Conservation (phyloP, 2,888 invertebrate species). For the Copidosoma aretas region DNA sequence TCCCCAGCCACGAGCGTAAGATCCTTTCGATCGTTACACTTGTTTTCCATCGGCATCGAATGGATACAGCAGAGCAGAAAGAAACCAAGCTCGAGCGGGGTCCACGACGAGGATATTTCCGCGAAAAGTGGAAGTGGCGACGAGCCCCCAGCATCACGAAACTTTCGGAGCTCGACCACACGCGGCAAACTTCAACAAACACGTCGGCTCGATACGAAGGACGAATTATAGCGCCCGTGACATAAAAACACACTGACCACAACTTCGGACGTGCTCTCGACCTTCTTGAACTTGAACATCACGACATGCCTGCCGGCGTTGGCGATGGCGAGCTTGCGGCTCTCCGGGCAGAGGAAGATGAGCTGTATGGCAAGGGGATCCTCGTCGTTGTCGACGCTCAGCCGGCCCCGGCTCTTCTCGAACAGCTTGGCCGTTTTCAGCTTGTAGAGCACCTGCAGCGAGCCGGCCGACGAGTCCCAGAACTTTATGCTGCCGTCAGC, state of each 20-base stretch:
- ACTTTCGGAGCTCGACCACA: too few relatives aligned
- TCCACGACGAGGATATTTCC: too few relatives aligned
- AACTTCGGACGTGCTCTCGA: conserved; percentile 83
- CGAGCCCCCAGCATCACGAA: too few relatives aligned
- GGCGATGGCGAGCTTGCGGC: conserved; percentile 85
- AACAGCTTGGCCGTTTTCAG: conserved; percentile 94
- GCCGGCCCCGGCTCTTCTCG: conserved; percentile 73
- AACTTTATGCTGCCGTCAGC: conserved; percentile 98
- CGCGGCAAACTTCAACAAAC: too few relatives aligned
- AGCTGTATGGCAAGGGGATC: conserved; percentile 90
- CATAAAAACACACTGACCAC: conserved; percentile 66
- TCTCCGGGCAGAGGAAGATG: conserved; percentile 92
- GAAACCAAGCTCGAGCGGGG: too few relatives aligned
- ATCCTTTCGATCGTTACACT: too few relatives aligned
- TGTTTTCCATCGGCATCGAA: too few relatives aligned
- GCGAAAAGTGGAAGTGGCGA: too few relatives aligned
- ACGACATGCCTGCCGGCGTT: conserved; percentile 93
- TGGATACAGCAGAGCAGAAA: too few relatives aligned
- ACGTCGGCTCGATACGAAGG: too few relatives aligned
- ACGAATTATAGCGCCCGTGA: too few relatives aligned
- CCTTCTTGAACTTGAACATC: conserved; percentile 93
- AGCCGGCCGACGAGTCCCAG: conserved; percentile 98
- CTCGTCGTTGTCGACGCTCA: conserved; percentile 75
- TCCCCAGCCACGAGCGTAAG: too few relatives aligned
- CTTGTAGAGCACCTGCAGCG: conserved; percentile 95